Evolutionary conservation across 2,113 vertebrate genomes (phyloP), one percentile per base, ranked within the genome.

Genomic region (Romanogobio albipinnatus): DNA sequence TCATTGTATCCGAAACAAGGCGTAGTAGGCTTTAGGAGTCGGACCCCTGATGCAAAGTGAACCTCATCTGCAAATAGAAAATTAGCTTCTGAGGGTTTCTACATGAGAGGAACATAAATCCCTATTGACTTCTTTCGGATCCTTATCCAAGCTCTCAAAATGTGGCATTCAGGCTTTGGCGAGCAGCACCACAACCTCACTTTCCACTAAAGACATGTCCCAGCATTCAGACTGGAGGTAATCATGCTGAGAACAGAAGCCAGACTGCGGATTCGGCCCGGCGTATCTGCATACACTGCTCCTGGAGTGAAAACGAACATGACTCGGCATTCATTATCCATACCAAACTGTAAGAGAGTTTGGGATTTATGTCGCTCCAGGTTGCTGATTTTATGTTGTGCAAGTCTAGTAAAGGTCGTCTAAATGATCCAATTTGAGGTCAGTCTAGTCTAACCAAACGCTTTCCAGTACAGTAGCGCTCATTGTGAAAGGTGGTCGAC

Each of bases 51-150:
- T 87, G 86, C 88, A 86, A 89, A 84, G 77, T 73, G 58, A 90
- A 77, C 45, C 71, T 73, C 24, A 86, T 90, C 86, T 88, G 73
- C 91, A 92, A 89, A 88, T 77, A 81, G 87, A 78, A 91, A 93
- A 93, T 93, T 88, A 92, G 87, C 49, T 76, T 91, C 90, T 89
- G 84, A 90, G 88, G 73, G 82, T 86, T 89, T 90, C 87, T 89
- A 86, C 82, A 90, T 88, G 83, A 91, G 74, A 71, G 88, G 88
- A 91, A 79, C 49, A 81, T 61, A 59, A 81, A 79, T 85, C 5
- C 22, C 62, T 90, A 15, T 59, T 83, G 75, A 89, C 76, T 78
- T 89, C 78, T 82, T 82, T 86, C 84, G 73, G 85, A 89, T 89
- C 85, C 86, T 88, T 87, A 62, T 78, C 76, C 84, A 88, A 83